These are phyloP conservation scores for Brenthis ino DNA, from an alignment of 2,888 invertebrate genomes.

Conservation along the genomic window DNA sequence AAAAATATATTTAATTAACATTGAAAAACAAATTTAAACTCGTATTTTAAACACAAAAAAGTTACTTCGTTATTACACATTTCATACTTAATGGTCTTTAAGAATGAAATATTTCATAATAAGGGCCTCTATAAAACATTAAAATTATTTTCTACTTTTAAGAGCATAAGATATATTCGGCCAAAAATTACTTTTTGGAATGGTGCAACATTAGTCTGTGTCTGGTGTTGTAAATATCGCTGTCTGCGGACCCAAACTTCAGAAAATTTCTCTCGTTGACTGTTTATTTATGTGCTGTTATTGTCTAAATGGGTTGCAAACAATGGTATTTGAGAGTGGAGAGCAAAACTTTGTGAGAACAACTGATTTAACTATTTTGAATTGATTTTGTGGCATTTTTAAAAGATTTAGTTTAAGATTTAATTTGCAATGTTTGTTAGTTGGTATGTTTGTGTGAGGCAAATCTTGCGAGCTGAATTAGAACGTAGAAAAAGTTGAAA, in stretches of 20 bases:
- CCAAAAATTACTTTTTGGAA: constrained; percentile 27
- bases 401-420: too few species aligned
- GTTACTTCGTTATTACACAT: too few species aligned
- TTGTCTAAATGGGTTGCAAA: constrained; percentile 24
- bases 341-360: constrained; percentile 11
- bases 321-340: constrained; percentile 13
- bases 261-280: constrained; percentile 27
- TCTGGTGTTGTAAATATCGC: constrained; percentile 26
- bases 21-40: too few species aligned
- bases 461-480: too few species aligned
- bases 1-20: too few species aligned
- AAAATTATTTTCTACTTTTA: constrained; percentile 12
- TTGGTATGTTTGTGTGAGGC: too few species aligned
- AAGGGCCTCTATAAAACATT: constrained; percentile 16
- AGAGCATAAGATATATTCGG: constrained; percentile 15
- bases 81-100: too few species aligned
- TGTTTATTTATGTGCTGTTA: constrained; percentile 27
- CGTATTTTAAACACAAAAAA: too few species aligned
- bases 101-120: constrained; percentile 5
- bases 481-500: too few species aligned
- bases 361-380: constrained; percentile 13
- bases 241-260: constrained; percentile 27
- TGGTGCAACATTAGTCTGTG: constrained; percentile 25
- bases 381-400: constrained; percentile 2
- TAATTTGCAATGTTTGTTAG: background rate